phyloP scores from a whole-genome alignment of 2,113 vertebrate genomes.

The Esox niger region DNA sequence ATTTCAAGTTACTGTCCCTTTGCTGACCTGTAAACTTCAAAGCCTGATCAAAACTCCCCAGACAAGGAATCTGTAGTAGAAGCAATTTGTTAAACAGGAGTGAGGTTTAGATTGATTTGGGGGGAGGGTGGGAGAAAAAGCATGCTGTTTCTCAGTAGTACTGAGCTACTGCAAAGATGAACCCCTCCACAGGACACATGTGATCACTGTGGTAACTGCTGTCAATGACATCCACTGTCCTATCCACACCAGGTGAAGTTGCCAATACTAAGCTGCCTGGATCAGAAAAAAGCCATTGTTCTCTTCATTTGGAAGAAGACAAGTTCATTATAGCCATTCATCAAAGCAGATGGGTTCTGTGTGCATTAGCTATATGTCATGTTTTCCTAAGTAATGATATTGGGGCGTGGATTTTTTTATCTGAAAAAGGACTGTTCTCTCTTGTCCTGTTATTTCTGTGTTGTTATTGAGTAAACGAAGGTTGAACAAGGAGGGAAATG shows the following conservation, averaged over 20 bases:
- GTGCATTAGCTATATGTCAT: constrained; percentile 48
- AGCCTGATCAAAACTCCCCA: constrained; percentile 66
- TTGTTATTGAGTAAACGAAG: constrained; percentile 46
- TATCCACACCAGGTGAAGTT: constrained; percentile 13
- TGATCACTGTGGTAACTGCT: constrained; percentile 27
- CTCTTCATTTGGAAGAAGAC: constrained; percentile 38
- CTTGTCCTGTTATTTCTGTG: constrained; percentile 34
- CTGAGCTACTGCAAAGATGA: constrained; percentile 53
- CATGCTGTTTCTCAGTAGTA: constrained; percentile 55
- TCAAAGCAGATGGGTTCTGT: constrained; percentile 2
- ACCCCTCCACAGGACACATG: constrained; percentile 40
- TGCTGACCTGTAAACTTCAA: constrained; percentile 74
- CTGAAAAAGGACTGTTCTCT: constrained; percentile 13
- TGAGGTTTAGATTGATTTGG: constrained; percentile 66
- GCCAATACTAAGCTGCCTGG: constrained; percentile 31
- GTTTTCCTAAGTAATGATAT: constrained; percentile 47
- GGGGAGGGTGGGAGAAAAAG: constrained; percentile 51
- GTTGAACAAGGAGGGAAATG: constrained; percentile 39
- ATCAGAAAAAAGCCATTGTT: constrained; percentile 32
- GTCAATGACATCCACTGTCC: neutral
- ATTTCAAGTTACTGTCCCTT: constrained; percentile 64
- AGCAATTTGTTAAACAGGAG: constrained; percentile 72
- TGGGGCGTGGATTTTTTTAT: constrained; percentile 52
- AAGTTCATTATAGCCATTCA: constrained; percentile 5
- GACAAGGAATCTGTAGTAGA: constrained; percentile 65